These are phyloP conservation scores for Drosophila austrosaltans DNA, from an alignment of 2,888 invertebrate species.

Conservation along the genomic window DNA sequence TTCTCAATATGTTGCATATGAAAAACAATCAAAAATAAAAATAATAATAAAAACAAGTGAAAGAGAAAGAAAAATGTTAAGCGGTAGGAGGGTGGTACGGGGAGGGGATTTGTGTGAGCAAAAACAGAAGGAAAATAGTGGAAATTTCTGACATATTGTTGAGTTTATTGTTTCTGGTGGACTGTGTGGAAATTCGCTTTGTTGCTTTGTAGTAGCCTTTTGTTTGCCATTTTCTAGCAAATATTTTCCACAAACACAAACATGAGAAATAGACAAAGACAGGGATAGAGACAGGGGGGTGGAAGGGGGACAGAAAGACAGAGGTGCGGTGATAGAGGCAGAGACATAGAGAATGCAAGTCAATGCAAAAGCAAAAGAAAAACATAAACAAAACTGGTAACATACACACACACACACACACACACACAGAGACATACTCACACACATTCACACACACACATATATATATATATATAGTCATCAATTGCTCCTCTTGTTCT, in stretches of 20 bases:
- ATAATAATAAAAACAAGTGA: constrained; percentile 18
- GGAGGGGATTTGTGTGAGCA: neutral
- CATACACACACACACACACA: constrained; percentile 22
- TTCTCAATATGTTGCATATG: constrained; percentile 37
- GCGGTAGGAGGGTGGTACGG: neutral
- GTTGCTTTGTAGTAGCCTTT: constrained; percentile 45
- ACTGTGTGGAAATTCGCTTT: constrained; percentile 14
- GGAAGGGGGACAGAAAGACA: neutral
- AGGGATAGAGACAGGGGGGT: neutral
- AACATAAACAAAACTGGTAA: constrained; percentile 67
- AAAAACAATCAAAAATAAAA: constrained; percentile 23
- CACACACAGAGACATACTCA: neutral
- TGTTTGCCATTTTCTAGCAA: constrained; percentile 66
- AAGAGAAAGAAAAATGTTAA: neutral
- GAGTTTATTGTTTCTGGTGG: constrained; percentile 18
- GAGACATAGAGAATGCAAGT: constrained; percentile 44
- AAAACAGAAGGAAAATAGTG: constrained; percentile 22
- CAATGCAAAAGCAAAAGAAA: constrained; percentile 74
- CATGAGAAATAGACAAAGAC: constrained; percentile 31
- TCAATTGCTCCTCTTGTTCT: constrained; percentile 36
- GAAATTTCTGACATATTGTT: constrained; percentile 25
- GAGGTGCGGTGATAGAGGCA: neutral
- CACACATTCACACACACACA: constrained; percentile 17
- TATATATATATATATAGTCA: constrained; percentile 9
- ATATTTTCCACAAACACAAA: constrained; percentile 68